Percentiles rank a stretch among this genome's conserved stretches.
Conservation (phyloP, 1,140 invertebrate species). For the Spodoptera frugiperda region DNA sequence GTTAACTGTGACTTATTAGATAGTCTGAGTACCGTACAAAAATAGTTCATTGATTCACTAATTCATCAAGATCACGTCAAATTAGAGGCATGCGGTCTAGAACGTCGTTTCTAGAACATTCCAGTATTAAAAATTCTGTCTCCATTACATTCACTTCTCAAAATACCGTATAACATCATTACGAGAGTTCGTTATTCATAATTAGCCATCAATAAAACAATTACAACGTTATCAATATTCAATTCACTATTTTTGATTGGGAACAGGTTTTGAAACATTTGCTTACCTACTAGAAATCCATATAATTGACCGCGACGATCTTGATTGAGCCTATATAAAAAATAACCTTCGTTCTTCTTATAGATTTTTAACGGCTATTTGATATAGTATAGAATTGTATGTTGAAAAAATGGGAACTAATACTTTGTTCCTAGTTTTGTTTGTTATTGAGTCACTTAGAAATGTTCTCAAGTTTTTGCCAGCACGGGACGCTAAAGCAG, state of each 20-base stretch:
- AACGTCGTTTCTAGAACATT: too few species aligned
- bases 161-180: constrained; percentile 45
- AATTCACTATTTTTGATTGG: constrained; percentile 39
- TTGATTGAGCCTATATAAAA: constrained; percentile 45
- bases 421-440: constrained; percentile 29
- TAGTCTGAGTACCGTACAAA: background rate
- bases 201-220: constrained; percentile 46
- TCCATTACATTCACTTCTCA: constrained; percentile 1
- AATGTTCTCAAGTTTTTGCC: constrained; percentile 26
- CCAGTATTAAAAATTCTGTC: too few species aligned
- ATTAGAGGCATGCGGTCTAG: too few species aligned
- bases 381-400: constrained; percentile 46
- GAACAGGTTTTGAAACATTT: constrained; percentile 41
- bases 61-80: too few species aligned
- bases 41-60: background rate
- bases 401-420: constrained; percentile 22
- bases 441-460: constrained; percentile 36
- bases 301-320: constrained; percentile 43
- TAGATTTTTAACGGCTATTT: constrained; percentile 44
- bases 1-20: background rate
- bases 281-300: constrained; percentile 45
- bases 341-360: constrained; percentile 36
- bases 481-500: background rate
- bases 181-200: constrained; percentile 36
- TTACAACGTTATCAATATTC: constrained; percentile 41